Evolutionary conservation across 1,140 invertebrate species (phyloP).

Genomic region (Lasioglossum baleicum): DNA sequence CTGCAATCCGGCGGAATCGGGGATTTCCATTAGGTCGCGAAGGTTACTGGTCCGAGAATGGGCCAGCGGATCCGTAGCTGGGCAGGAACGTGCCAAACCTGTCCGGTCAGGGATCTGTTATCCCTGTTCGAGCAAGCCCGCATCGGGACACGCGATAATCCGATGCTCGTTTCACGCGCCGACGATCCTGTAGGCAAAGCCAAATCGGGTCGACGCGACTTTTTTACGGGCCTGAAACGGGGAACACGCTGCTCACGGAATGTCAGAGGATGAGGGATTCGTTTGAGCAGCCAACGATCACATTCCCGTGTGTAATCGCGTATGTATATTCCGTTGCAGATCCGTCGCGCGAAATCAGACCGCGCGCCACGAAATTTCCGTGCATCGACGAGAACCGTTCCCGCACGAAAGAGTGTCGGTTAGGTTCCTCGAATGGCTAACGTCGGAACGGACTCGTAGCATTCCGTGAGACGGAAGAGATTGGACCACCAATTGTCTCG

Average conservation of each 20-base stretch:
- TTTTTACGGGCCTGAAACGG: neutral
- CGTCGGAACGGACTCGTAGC: neutral
- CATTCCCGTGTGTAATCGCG: neutral
- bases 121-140: constrained; percentile 4
- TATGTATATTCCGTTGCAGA: neutral
- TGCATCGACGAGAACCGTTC: neutral
- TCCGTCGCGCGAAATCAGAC: neutral
- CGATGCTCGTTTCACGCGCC: constrained; percentile 45
- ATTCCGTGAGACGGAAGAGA: neutral
- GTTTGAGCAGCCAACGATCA: neutral
- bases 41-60: neutral
- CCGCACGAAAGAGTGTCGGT: neutral
- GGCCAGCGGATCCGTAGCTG: neutral
- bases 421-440: neutral
- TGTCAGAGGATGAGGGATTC: neutral
- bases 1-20: neutral
- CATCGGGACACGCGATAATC: constrained; percentile 18
- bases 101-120: neutral
- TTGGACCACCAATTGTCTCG: constrained; percentile 30
- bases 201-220: neutral
- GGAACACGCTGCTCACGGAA: neutral
- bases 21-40: neutral
- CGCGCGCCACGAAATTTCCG: neutral
- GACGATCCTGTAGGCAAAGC: neutral
- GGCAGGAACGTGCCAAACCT: neutral